Evolutionary conservation across 2,888 invertebrate species (phyloP).

Genomic region (Baccha elongata): DNA sequence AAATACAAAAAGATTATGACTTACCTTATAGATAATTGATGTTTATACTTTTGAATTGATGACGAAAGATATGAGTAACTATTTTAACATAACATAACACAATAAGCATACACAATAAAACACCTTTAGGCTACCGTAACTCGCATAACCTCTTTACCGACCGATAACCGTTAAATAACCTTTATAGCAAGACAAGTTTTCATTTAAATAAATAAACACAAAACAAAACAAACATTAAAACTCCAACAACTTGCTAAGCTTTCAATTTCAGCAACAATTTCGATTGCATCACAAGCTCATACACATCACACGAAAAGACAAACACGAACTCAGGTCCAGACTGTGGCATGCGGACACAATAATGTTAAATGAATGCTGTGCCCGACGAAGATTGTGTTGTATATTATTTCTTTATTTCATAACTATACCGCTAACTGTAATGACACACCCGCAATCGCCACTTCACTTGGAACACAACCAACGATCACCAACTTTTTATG

Average conservation of each 20-base stretch:
- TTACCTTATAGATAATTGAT: slow-evolving; percentile 3
- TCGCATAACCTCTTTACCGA: not conserved
- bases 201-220: slow-evolving; percentile 34
- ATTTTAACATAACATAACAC: not conserved
- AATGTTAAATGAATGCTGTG: slow-evolving; percentile 29
- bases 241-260: slow-evolving; percentile 37
- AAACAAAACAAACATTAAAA: slow-evolving; percentile 42
- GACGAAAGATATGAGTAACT: not conserved
- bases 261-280: slow-evolving; percentile 61
- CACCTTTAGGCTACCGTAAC: not conserved
- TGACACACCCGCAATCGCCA: slow-evolving; percentile 56
- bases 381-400: slow-evolving; percentile 32
- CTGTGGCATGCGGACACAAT: slow-evolving; percentile 63
- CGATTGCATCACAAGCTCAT: slow-evolving; percentile 59
- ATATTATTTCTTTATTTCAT: slow-evolving; percentile 58
- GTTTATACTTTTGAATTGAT: not conserved
- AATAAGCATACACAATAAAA: not conserved
- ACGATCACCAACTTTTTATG: not conserved
- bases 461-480: slow-evolving; percentile 8
- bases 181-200: slow-evolving; percentile 48
- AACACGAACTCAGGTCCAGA: slow-evolving; percentile 36
- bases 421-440: slow-evolving; percentile 46
- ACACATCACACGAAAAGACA: slow-evolving; percentile 27
- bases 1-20: slow-evolving; percentile 1
- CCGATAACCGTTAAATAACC: slow-evolving; percentile 51